A percentile compares a stretch with the other conserved stretches of the same genome.
phyloP scores from a whole-genome alignment of 2,888 invertebrate genomes.

The Lycaena phlaeas region DNA sequence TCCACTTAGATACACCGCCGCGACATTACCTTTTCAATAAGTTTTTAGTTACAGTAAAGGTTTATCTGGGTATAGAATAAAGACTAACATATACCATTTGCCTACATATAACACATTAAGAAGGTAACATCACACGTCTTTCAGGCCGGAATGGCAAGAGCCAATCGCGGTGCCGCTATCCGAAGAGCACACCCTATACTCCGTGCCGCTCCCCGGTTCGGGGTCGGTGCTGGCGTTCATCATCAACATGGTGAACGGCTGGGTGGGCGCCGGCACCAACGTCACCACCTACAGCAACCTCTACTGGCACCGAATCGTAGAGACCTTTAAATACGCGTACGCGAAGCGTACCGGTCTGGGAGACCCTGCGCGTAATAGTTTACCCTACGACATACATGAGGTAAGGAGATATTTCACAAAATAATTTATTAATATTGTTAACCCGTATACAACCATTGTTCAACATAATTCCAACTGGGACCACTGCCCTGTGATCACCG shows the following conservation, averaged over 20 bases:
- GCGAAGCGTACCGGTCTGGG: conserved; percentile 88
- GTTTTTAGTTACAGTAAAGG: too few species aligned
- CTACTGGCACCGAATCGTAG: conserved; percentile 86
- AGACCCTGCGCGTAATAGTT: conserved; percentile 69
- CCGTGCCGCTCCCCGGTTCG: conserved; percentile 88
- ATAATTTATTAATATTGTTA: too few species aligned
- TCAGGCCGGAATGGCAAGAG: conserved; percentile 77
- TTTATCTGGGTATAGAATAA: too few species aligned
- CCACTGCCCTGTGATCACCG: too few species aligned
- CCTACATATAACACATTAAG: too few species aligned
- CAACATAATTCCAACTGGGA: too few species aligned
- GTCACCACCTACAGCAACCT: conserved; percentile 42
- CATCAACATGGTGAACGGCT: conserved; percentile 81
- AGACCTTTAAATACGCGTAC: conserved; percentile 93
- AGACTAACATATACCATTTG: too few species aligned
- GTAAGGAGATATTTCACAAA: conserved; percentile 28
- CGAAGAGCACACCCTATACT: conserved; percentile 78
- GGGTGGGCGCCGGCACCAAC: conserved; percentile 49
- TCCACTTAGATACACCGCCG: too few species aligned
- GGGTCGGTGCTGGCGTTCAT: conserved; percentile 88
- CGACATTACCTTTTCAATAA: too few species aligned
- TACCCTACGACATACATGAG: conserved; percentile 36
- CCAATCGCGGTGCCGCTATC: conserved; percentile 73
- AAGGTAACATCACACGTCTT: too few species aligned
- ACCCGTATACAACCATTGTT: too few species aligned